These are phyloP conservation scores for Endomychus coccineus DNA, from an alignment of 2,888 invertebrate genomes.

Conservation along the genomic window DNA sequence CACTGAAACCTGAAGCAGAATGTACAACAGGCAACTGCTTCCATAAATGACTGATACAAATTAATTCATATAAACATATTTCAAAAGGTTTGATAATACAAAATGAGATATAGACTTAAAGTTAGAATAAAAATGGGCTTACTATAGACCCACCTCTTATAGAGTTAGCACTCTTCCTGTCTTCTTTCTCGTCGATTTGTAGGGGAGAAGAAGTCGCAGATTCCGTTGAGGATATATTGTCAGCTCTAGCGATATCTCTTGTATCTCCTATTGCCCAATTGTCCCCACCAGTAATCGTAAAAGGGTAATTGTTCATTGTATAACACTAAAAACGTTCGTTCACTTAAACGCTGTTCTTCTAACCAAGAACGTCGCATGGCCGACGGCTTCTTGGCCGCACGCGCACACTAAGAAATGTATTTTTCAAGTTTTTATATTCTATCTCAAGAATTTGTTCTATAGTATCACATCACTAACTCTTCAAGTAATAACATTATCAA, in stretches of 20 bases:
- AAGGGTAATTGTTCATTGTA: constrained; percentile 45
- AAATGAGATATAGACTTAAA: too few relatives aligned
- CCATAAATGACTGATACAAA: too few relatives aligned
- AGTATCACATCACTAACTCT: too few relatives aligned
- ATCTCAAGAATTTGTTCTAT: too few relatives aligned
- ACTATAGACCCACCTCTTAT: constrained; percentile 52
- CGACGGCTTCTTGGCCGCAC: constrained; percentile 29
- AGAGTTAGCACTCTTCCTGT: constrained; percentile 57
- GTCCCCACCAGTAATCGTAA: constrained; percentile 19
- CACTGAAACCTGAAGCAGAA: too few relatives aligned
- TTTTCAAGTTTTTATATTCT: too few relatives aligned
- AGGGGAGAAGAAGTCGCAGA: constrained; percentile 55
- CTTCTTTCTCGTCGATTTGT: constrained; percentile 41
- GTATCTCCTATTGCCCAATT: constrained; percentile 30
- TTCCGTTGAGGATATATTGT: constrained; percentile 45
- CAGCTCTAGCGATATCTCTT: constrained; percentile 26
- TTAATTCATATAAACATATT: too few relatives aligned
- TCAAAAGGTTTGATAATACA: too few relatives aligned
- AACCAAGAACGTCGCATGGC: constrained; percentile 11
- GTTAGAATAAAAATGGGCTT: too few relatives aligned
- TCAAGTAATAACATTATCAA: too few relatives aligned
- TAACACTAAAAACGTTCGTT: constrained; percentile 14
- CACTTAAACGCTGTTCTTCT: neutral
- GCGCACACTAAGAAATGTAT: too few relatives aligned
- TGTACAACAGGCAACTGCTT: too few relatives aligned